Percentiles rank a stretch among this genome's conserved stretches.
Conservation (phyloP, 2,888 invertebrate genomes). For the Ernsta delagoae region DNA sequence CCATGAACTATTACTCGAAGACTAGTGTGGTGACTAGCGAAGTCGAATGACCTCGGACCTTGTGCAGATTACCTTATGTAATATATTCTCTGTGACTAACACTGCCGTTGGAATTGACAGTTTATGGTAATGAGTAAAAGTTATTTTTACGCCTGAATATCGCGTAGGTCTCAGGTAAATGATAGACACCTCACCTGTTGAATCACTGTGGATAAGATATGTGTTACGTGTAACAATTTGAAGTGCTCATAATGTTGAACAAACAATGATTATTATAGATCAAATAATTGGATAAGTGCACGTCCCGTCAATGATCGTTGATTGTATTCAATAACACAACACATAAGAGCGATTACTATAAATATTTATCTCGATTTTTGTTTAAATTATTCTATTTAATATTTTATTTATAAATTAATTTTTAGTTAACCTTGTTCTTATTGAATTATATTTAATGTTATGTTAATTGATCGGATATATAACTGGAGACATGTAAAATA, state of each 20-base stretch:
- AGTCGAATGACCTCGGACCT: slow-evolving; percentile 54
- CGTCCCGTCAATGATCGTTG: slow-evolving; percentile 13
- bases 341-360: neutral
- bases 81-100: slow-evolving; percentile 47
- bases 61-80: slow-evolving; percentile 53
- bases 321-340: neutral
- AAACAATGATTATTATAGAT: slow-evolving; percentile 22
- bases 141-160: slow-evolving; percentile 37
- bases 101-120: slow-evolving; percentile 48
- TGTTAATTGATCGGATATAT: too few species aligned
- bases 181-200: slow-evolving; percentile 26
- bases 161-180: slow-evolving; percentile 15
- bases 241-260: slow-evolving; percentile 13
- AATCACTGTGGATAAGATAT: slow-evolving; percentile 25
- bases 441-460: too few species aligned
- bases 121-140: slow-evolving; percentile 52
- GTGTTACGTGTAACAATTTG: slow-evolving; percentile 14
- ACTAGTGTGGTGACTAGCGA: slow-evolving; percentile 37
- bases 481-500: neutral
- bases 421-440: too few species aligned
- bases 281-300: slow-evolving; percentile 27
- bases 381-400: neutral
- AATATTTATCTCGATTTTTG: neutral
- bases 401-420: neutral
- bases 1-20: too few species aligned